Evolutionary conservation across 2,797 vertebrate species (phyloP), one percentile per base, ranked within the genome.

Genomic region (Brachyalestes nurse): DNA sequence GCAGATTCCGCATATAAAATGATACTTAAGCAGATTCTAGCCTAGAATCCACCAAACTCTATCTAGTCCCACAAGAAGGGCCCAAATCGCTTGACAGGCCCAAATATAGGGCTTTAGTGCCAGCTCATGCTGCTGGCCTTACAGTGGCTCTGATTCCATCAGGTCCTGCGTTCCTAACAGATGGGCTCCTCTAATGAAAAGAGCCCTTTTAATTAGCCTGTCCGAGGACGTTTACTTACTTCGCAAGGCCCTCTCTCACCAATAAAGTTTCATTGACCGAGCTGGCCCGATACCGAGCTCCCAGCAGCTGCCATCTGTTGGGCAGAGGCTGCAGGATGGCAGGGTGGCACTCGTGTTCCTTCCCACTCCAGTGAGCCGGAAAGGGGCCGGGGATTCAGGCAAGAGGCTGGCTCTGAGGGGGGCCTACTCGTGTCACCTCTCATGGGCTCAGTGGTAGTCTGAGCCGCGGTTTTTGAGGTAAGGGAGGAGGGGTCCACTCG

Each of bases 221-320:
- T 95, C 94, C 93, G 90, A 95, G 94, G 94, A 94, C 87, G 88
- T 94, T 95, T 94, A 92, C 95, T 94, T 91, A 95, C 91, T 91
- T 93, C 89, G 81, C 88, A 90, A 91, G 91, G 88, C 70, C 77
- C 88, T 92, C 88, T 86, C 89, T 81, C 90, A 40, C 62, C 88
- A 88, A 91, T 95, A 94, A 95, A 93, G 90, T 95, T 95, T 94
- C 94, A 91, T 89, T 91, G 93, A 90, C 89, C 89, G 87, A 91
- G 88, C 91, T 91, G 87, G 90, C 89, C 88, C 83, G 88, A 83
- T 84, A 87, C 90, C 88, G 92, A 92, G 93, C 93, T 95, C 94
- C 90, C 92, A 95, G 92, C 91, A 93, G 92, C 90, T 93, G 91
- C 96, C 96, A 97, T 97, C 95, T 97, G 96, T 93, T 94, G 93